phyloP scores from a whole-genome alignment of 2,888 invertebrate species.

The Julus scandinavius region DNA sequence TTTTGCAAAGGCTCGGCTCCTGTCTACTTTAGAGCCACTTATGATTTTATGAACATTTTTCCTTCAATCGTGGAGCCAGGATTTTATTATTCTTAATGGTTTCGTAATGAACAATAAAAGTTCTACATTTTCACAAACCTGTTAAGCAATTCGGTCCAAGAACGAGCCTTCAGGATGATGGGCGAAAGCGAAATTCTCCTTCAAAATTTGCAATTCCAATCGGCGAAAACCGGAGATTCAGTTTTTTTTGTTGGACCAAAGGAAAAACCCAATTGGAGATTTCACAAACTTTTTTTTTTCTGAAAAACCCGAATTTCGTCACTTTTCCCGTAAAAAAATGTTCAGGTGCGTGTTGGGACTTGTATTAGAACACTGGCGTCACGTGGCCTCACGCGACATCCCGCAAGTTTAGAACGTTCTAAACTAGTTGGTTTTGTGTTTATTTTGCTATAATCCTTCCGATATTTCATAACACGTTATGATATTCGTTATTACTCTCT shows the following conservation, averaged over 20 bases:
- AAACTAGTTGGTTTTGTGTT: not conserved
- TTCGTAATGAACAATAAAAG: constrained; percentile 1
- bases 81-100: not conserved
- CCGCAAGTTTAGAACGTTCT: not conserved
- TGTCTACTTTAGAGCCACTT: not conserved
- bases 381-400: not conserved
- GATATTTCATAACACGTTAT: not conserved
- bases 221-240: not conserved
- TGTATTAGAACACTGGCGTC: not conserved
- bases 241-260: not conserved
- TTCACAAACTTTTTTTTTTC: not conserved
- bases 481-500: not conserved
- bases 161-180: not conserved
- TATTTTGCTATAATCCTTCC: not conserved
- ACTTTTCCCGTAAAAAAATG: too few species aligned
- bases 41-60: not conserved
- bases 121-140: not conserved
- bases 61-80: not conserved
- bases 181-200: not conserved
- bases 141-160: not conserved
- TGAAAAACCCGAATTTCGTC: too few species aligned
- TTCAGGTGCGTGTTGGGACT: too few species aligned
- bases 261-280: not conserved
- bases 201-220: not conserved
- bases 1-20: not conserved